Evolutionary conservation across 2,888 invertebrate genomes (phyloP), one percentile per base, ranked within the genome.

Genomic region (Dasysyrphus tricinctus): DNA sequence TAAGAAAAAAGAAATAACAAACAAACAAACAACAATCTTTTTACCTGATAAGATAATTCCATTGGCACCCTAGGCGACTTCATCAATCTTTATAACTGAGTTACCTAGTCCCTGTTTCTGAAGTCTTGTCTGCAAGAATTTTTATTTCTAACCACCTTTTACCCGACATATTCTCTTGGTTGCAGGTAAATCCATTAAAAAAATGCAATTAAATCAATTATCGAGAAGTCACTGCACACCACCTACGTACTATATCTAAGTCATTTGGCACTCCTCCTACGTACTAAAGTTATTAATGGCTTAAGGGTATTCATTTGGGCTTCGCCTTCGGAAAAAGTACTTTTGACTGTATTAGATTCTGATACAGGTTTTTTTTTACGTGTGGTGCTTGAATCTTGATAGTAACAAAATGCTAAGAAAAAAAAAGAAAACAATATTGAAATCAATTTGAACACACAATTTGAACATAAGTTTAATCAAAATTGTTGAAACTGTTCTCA

Each of bases 1-100:
- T 59, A 32, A 32, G 32, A 32, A 32, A 32, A 32, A 32, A 12
- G 14, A 12, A 59, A 14, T 6, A 59, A 37, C 3, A 37, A 59
- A 19, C 16, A 16, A 54, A 39, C 14, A 14, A 37, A 37, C 16
- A 59, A 6, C 37, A 34, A 16, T 24, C 12, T 59, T 39, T n/a
- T 24, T 29, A 24, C 42, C 29, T n/a, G 56, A 67, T 76, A 67
- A 67, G 57, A 76, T 37, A 67, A 19, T 34, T 6, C n/a, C 56
- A 67, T 14, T 19, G 39, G 42, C 39, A 11, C 37, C 42, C 42
- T 5, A 24, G 29, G n/a, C 12, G 59, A 47, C 44, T 49, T 47
- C 16, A 51, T 69, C 59, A 77, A 51, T 77, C 29, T 49, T 69
- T 75, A n/a, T 54, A 75, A 56, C 47, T 24, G 34, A 57, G 11